Evolutionary conservation across 2,888 invertebrate species (phyloP).

Genomic region (Theodoxus fluviatilis): DNA sequence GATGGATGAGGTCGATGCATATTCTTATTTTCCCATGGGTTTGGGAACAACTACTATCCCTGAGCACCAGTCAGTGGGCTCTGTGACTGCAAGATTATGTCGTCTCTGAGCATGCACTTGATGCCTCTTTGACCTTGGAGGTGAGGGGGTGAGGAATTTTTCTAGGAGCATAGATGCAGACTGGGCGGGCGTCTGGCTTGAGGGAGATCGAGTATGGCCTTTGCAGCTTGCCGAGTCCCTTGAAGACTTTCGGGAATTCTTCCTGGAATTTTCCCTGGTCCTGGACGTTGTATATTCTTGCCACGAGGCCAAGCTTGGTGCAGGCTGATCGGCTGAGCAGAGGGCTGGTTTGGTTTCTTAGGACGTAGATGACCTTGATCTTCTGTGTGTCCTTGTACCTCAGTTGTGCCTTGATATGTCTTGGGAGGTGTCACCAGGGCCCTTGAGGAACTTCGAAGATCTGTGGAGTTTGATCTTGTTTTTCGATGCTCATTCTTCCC

Average conservation of each 20-base stretch:
- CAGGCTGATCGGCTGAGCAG: neutral
- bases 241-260: slow-evolving; percentile 10
- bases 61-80: slow-evolving; percentile 10
- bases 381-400: neutral
- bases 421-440: neutral
- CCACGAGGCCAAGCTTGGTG: neutral
- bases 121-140: slow-evolving; percentile 1
- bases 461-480: neutral
- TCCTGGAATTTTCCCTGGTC: neutral
- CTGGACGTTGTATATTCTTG: neutral
- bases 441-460: neutral
- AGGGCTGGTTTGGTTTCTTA: neutral
- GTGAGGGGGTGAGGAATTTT: slow-evolving; percentile 4
- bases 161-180: slow-evolving; percentile 7
- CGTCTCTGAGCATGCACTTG: too few species aligned
- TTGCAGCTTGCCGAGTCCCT: neutral
- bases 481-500: neutral
- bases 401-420: neutral
- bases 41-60: slow-evolving; percentile 18
- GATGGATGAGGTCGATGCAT: neutral
- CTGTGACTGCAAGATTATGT: too few species aligned
- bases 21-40: neutral
- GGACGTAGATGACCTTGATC: neutral
- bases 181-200: neutral
- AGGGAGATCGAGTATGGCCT: slow-evolving; percentile 7